These are phyloP conservation scores for Poeciliopsis retropinna DNA, from an alignment of 2,113 vertebrate genomes.

Conservation along the genomic window DNA sequence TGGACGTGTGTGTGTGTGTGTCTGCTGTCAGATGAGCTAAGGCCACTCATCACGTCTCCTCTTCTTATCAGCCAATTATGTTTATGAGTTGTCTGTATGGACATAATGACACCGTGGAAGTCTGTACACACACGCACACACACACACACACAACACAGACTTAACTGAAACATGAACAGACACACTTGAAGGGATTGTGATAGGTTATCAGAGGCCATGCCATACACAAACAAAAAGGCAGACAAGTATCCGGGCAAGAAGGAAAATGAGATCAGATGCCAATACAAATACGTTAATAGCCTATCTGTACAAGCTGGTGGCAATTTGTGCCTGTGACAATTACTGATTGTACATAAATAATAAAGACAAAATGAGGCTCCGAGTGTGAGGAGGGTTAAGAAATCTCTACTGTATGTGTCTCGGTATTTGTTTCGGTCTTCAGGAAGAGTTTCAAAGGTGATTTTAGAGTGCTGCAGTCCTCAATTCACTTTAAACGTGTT, in stretches of 20 bases:
- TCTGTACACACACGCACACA: conserved; percentile 14
- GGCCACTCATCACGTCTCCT: conserved; percentile 62
- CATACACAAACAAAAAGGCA: conserved; percentile 55
- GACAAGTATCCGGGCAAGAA: conserved; percentile 20
- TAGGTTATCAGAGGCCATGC: conserved; percentile 40
- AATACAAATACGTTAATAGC: conserved; percentile 17
- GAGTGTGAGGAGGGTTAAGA: background rate
- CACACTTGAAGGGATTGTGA: conserved; percentile 19
- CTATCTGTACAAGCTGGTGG: conserved; percentile 11
- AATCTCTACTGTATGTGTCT: background rate
- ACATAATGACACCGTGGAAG: conserved; percentile 60
- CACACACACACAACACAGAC: conserved; percentile 27
- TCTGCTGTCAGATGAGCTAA: background rate
- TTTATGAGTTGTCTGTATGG: conserved; percentile 66
- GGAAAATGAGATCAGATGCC: conserved; percentile 16
- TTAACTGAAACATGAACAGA: conserved; percentile 1
- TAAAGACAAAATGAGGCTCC: background rate
- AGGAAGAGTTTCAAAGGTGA: too few species aligned
- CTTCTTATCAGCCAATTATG: conserved; percentile 69
- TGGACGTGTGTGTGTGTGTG: too few species aligned
- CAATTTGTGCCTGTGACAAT: background rate
- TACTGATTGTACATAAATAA: background rate
- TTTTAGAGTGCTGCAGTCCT: too few species aligned
- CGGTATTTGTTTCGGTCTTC: too few species aligned
- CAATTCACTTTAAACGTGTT: too few species aligned